These are phyloP conservation scores for Cyclophora albipunctata DNA, from an alignment of 2,888 invertebrate species.

Conservation along the genomic window DNA sequence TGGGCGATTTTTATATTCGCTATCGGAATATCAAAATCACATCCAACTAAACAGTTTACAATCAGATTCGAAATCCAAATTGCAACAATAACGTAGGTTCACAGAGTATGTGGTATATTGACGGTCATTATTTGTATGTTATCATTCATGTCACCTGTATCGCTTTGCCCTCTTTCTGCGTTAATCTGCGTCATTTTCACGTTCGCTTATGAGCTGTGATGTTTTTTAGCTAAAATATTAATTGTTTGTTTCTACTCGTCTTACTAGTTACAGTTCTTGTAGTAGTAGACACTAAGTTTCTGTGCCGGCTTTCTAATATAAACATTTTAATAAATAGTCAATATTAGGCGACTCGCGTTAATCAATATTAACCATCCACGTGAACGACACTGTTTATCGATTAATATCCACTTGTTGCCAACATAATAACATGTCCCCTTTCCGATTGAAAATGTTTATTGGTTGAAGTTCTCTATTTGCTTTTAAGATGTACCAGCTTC, in stretches of 20 bases:
- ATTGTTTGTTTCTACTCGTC: conserved; percentile 43
- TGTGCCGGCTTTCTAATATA: conserved; percentile 39
- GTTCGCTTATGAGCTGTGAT: conserved; percentile 68
- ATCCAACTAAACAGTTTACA: conserved; percentile 60
- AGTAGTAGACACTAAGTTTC: conserved; percentile 56
- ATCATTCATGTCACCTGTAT: conserved; percentile 53
- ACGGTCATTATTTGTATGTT: conserved; percentile 35
- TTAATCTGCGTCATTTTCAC: conserved; percentile 40
- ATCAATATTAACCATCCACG: conserved; percentile 23
- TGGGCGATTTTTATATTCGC: conserved; percentile 69
- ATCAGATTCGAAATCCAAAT: conserved; percentile 33
- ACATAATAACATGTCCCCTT: conserved; percentile 5
- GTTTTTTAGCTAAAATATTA: conserved; percentile 48
- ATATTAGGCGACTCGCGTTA: conserved; percentile 25
- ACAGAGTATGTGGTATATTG: conserved; percentile 14
- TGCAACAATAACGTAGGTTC: conserved; percentile 14
- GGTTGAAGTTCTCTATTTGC: conserved; percentile 63
- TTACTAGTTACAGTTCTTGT: conserved; percentile 43
- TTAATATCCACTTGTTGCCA: conserved; percentile 8
- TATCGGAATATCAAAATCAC: conserved; percentile 63
- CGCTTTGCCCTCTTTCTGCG: conserved; percentile 40
- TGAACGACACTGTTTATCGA: conserved; percentile 7
- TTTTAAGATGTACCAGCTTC: conserved; percentile 65
- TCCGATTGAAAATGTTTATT: conserved; percentile 29
- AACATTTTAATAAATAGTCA: conserved; percentile 25